A percentile compares a stretch with the other conserved stretches of the same genome.
Evolutionary conservation across 2,113 vertebrate species (phyloP).

Genomic region (Acrocephalus kingi): DNA sequence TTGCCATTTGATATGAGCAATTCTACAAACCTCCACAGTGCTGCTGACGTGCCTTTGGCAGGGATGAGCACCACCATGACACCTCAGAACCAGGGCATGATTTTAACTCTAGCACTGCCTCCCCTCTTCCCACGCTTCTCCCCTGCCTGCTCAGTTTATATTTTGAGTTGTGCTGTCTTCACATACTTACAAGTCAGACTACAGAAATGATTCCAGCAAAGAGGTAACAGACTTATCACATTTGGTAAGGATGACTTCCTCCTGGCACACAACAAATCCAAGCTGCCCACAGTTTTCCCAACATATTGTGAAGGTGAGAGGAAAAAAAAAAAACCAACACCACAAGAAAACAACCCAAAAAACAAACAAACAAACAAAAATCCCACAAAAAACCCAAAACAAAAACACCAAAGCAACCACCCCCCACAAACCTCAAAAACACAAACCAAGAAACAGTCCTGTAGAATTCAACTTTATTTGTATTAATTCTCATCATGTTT

Average conservation of each 20-base stretch:
- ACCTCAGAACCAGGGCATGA: background rate
- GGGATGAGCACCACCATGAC: background rate
- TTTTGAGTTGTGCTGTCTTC: background rate
- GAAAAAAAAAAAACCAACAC: background rate
- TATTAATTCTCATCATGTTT: background rate
- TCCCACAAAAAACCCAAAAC: background rate
- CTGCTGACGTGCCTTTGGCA: background rate
- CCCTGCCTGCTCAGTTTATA: background rate
- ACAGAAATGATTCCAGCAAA: background rate
- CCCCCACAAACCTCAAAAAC: background rate
- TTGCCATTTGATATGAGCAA: background rate
- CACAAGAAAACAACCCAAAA: background rate
- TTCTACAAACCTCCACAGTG: background rate
- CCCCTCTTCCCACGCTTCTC: fast-evolving
- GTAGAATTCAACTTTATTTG: background rate
- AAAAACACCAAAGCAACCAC: background rate
- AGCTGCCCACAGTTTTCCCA: background rate
- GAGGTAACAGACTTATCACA: background rate
- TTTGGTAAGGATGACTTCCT: background rate
- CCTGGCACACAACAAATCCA: background rate
- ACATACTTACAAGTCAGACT: background rate
- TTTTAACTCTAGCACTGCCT: background rate
- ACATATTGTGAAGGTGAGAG: background rate
- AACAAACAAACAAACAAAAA: background rate
- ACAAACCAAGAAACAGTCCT: too few species aligned